A percentile compares a stretch with the other conserved stretches of the same genome.
These are phyloP conservation scores for Lasioglossum malachurum DNA, from an alignment of 2,888 invertebrate species.

Conservation along the genomic window DNA sequence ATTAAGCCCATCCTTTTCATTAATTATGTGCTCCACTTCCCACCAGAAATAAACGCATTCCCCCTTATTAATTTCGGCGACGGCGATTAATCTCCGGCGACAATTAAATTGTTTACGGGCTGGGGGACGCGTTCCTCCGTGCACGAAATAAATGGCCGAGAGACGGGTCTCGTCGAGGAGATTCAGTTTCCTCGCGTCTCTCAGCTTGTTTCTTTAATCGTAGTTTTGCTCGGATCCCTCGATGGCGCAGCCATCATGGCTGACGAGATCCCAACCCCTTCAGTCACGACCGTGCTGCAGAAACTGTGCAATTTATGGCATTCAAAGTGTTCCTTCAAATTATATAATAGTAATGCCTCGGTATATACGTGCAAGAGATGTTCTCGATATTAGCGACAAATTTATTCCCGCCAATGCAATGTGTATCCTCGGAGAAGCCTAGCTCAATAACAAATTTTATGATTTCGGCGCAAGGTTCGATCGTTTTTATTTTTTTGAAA, in stretches of 20 bases:
- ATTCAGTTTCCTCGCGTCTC: constrained; percentile 51
- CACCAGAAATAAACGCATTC: constrained; percentile 75
- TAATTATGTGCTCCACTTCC: constrained; percentile 73
- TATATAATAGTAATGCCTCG: background rate
- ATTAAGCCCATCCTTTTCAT: constrained; percentile 73
- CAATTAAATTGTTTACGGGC: constrained; percentile 75
- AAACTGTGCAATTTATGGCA: background rate
- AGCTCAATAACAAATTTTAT: too few relatives aligned
- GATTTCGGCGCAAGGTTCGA: too few relatives aligned
- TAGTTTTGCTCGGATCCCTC: background rate
- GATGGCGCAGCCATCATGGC: background rate
- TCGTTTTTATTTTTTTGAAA: too few relatives aligned
- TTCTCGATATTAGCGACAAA: background rate
- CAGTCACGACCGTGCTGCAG: background rate
- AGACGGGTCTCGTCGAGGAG: constrained; percentile 28
- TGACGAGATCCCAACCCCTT: background rate
- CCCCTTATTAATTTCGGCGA: constrained; percentile 76
- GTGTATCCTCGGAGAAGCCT: background rate
- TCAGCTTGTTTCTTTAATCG: constrained; percentile 46
- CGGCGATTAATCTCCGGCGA: constrained; percentile 74
- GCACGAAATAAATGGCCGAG: constrained; percentile 67
- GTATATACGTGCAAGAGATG: background rate
- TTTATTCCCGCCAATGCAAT: background rate
- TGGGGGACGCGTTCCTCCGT: constrained; percentile 52
- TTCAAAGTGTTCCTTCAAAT: background rate